phyloP scores from a whole-genome alignment of 2,888 invertebrate species.

The Malthinus seriepunctatus region DNA sequence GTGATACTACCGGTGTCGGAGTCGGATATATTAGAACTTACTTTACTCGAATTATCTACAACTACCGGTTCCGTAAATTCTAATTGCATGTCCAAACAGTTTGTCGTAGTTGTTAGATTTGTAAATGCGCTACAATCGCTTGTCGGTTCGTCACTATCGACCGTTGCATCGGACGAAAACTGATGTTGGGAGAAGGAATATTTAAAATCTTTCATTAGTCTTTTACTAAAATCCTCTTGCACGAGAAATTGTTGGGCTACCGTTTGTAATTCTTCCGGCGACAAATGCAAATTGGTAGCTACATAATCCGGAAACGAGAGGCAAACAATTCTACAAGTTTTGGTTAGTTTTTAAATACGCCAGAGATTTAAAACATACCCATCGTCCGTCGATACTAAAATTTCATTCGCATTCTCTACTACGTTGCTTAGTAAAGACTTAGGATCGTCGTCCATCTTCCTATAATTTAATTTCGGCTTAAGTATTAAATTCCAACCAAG shows the following conservation, averaged over 20 bases:
- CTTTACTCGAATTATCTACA: neutral
- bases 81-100: neutral
- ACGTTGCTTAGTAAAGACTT: too few relatives aligned
- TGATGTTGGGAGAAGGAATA: conserved; percentile 26
- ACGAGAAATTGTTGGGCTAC: conserved; percentile 54
- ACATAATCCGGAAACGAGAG: conserved; percentile 56
- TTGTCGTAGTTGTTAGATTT: neutral
- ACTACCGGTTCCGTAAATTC: neutral
- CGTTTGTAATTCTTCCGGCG: conserved; percentile 54
- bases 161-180: conserved; percentile 34
- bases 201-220: conserved; percentile 15
- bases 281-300: conserved; percentile 54
- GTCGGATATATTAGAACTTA: neutral
- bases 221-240: conserved; percentile 44
- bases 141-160: conserved; percentile 52
- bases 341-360: neutral
- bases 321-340: conserved; percentile 51
- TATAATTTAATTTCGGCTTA: too few relatives aligned
- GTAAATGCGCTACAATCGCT: conserved; percentile 48
- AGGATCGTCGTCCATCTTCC: too few relatives aligned
- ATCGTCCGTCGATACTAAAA: neutral
- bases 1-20: neutral
- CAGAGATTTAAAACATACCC: neutral
- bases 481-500: too few relatives aligned
- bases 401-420: neutral